These are phyloP conservation scores for Formica selysi DNA, from an alignment of 1,140 invertebrate genomes.

Conservation along the genomic window DNA sequence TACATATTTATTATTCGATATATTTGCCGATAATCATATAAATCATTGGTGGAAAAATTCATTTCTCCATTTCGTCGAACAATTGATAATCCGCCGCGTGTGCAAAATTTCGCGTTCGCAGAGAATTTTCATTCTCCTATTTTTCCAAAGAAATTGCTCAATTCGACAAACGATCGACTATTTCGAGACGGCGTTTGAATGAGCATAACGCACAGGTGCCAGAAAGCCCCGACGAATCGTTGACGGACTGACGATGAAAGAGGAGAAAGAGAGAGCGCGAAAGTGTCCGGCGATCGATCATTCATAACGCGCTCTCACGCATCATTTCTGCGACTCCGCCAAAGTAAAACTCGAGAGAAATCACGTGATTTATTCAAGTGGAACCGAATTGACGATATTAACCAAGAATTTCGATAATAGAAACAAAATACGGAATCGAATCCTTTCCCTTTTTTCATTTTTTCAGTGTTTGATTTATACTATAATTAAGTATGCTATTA, in stretches of 20 bases:
- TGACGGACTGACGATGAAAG: constrained; percentile 8
- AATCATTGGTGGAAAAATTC: not conserved
- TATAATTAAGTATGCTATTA: not conserved
- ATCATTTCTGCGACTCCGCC: not conserved
- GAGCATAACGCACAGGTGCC: constrained; percentile 35
- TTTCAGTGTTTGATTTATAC: not conserved
- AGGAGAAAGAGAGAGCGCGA: constrained; percentile 61
- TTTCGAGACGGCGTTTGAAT: constrained; percentile 9
- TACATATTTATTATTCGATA: not conserved
- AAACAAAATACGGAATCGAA: not conserved
- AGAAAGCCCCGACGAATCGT: constrained; percentile 36
- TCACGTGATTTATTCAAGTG: not conserved
- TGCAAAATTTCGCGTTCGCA: not conserved
- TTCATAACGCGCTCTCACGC: constrained; percentile 35
- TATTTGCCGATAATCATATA: not conserved
- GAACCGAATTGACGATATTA: not conserved
- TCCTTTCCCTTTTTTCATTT: not conserved
- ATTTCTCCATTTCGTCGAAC: not conserved
- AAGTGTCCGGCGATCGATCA: constrained; percentile 61
- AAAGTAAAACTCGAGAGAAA: not conserved
- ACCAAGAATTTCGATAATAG: not conserved
- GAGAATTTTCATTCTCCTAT: not conserved
- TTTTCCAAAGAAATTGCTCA: constrained; percentile 20
- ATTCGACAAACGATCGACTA: not conserved
- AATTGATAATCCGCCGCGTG: not conserved